phyloP scores from a whole-genome alignment of 2,797 vertebrate species.

The Lagocephalus sceleratus region DNA sequence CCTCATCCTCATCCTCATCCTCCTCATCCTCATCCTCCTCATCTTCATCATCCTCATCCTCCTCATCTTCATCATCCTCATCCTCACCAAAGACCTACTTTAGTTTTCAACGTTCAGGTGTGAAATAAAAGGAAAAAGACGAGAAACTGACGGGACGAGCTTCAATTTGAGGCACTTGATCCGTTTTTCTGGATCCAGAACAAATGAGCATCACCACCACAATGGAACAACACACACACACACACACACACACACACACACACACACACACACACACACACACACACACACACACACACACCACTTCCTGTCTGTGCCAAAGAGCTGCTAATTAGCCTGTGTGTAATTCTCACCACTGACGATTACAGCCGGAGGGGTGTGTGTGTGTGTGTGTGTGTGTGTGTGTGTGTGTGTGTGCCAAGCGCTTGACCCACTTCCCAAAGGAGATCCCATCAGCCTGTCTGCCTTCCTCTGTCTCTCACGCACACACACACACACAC shows the following conservation, averaged over 20 bases:
- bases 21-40: no score
- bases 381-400: slow-evolving; percentile 14
- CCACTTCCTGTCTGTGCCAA: slow-evolving; percentile 31
- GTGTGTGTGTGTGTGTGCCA: slow-evolving; percentile 25
- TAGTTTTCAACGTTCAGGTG: no score
- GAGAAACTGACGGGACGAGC: no score
- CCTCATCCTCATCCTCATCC: no score
- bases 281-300: slow-evolving; percentile 5
- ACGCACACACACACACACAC: neutral
- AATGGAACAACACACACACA: slow-evolving; percentile 3
- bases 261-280: neutral
- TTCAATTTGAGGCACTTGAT: no score
- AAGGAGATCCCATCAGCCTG: slow-evolving; percentile 28
- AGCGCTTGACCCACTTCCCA: slow-evolving; percentile 63
- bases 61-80: no score
- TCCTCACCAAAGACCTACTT: no score
- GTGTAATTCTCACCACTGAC: slow-evolving; percentile 63
- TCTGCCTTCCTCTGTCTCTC: neutral
- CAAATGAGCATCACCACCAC: no score
- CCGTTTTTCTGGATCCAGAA: no score
- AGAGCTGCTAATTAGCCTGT: slow-evolving; percentile 64
- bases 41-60: no score
- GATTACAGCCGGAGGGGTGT: slow-evolving; percentile 49
- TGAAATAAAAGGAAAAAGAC: no score
- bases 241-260: slow-evolving; percentile 4